Evolutionary conservation across 2,888 invertebrate genomes (phyloP), one percentile per base, ranked within the genome.

Genomic region (Nomada goodeniana): DNA sequence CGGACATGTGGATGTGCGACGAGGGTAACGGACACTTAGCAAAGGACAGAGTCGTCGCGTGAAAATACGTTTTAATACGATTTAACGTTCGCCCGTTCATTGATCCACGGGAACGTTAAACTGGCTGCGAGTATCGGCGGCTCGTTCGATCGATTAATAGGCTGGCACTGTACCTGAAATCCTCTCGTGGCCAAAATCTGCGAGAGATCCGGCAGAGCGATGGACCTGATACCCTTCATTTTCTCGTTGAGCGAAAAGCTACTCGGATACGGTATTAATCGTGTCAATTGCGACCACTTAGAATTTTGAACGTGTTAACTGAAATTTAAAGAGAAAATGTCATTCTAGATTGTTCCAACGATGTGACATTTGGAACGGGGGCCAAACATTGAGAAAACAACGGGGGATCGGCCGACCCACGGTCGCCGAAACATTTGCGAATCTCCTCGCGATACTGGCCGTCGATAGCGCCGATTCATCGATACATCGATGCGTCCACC

Each of bases 191-290:
- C 20, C n/a, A n/a, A 53, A 53, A 53, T 20, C 20, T 53, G n/a
- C n/a, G 36, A 36, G 7, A 36, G 36, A 36, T 36, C 36, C 36
- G 36, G 87, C 23, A 86, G 69, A 10, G 76, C 68, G 52, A 77
- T 61, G 4, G 75, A 63, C 50, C 68, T 83, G 20, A 86, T 52
- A 13, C 84, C 70, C 53, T 73, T 86, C 88, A 86, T 87, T 9
- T 70, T 10, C 2, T 3, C 2, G 63, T 63, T 1, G 11, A 13
- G 42, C 18, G 5, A 42, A 5, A 42, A n/a, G 9, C 11, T 20
- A 15, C 7, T 13, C 42, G 11, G 42, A 53, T 52, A 11, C 15
- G 57, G 2, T 15, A 13, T 63, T 29, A 18, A 20, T 47, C 13
- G 29, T 36, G 50, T 26, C 5, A 4, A 55, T 11, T 5, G 50